Percentiles rank a stretch among this genome's conserved stretches.
Evolutionary conservation across 2,797 vertebrate species (phyloP).

Genomic region (Hypotaenidia okinawae): DNA sequence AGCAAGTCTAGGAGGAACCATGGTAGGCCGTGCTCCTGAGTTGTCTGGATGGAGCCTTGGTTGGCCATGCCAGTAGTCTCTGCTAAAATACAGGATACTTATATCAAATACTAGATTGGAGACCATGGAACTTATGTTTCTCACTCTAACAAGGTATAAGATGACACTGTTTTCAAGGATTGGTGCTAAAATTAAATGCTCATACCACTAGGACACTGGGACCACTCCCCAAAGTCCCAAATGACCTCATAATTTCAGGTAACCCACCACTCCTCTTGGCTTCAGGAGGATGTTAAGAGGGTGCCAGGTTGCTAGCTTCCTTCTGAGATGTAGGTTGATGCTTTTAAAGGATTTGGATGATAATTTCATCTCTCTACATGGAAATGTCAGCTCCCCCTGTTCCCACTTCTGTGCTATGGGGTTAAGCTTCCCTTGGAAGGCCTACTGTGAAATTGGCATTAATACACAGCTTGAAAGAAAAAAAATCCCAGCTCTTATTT

Average conservation of each 20-base stretch:
- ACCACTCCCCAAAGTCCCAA: background rate
- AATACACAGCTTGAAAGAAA: background rate
- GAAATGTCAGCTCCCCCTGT: background rate
- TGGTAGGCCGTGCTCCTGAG: background rate
- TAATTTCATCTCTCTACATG: background rate
- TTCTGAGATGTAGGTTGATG: background rate
- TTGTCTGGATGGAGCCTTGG: background rate
- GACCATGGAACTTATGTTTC: background rate
- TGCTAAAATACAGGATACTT: background rate
- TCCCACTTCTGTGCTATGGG: background rate
- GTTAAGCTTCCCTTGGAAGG: background rate
- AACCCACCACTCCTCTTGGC: background rate
- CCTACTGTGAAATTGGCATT: background rate
- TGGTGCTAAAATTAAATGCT: background rate
- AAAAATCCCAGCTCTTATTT: background rate
- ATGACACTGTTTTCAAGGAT: background rate
- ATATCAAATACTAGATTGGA: too few relatives aligned
- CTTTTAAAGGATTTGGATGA: background rate
- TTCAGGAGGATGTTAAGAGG: background rate
- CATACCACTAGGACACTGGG: background rate
- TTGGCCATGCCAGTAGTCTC: background rate
- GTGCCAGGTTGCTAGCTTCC: background rate
- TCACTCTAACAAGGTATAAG: background rate
- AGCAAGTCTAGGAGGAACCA: background rate
- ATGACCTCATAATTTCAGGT: background rate